phyloP scores from a whole-genome alignment of 2,888 invertebrate species.

The Eupithecia insigniata region DNA sequence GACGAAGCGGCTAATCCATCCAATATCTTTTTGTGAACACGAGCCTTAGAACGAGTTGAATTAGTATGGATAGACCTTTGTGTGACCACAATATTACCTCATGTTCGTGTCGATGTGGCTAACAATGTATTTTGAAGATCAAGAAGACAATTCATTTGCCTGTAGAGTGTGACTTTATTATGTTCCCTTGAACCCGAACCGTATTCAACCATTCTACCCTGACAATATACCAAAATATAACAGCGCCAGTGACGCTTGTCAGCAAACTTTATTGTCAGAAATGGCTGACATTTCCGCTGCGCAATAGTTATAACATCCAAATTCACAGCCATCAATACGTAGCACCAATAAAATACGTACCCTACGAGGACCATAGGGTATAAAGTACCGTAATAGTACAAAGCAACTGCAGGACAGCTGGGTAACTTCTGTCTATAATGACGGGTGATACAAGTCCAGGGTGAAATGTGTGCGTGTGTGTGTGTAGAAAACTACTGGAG shows the following conservation, averaged over 20 bases:
- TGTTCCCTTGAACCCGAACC: neutral
- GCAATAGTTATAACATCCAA: conserved; percentile 39
- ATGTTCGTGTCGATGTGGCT: neutral
- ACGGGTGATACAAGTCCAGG: neutral
- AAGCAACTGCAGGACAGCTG: conserved; percentile 4
- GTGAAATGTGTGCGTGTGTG: neutral
- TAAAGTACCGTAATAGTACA: conserved; percentile 42
- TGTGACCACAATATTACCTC: neutral
- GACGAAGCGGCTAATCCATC: neutral
- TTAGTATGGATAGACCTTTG: neutral
- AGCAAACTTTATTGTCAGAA: conserved; percentile 29
- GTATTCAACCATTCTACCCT: neutral
- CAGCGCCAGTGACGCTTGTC: conserved; percentile 8
- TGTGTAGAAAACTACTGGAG: no score
- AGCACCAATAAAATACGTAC: conserved; percentile 52
- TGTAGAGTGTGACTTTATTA: neutral
- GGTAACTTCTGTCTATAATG: neutral
- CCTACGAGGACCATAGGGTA: conserved; percentile 45
- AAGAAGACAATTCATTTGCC: neutral
- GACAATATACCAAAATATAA: conserved; percentile 6
- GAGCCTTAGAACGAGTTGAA: neutral
- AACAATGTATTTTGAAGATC: neutral
- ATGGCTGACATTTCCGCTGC: conserved; percentile 26
- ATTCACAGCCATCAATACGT: conserved; percentile 35
- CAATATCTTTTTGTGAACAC: neutral